Conservation (phyloP, 1,140 invertebrate genomes). For the Penaeus indicus region DNA sequence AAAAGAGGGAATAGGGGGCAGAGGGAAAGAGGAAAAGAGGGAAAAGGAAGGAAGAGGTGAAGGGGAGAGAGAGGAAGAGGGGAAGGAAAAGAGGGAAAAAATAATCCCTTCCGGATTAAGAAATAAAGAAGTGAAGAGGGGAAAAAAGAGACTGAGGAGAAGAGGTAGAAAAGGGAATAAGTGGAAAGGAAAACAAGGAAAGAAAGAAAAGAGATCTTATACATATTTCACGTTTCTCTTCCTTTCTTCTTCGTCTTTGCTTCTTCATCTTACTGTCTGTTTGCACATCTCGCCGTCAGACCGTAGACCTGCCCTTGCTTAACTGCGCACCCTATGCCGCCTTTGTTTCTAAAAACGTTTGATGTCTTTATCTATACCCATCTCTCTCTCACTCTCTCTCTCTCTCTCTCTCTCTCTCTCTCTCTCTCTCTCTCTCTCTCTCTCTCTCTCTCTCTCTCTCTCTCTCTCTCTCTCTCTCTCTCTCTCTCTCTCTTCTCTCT, state of each 20-base stretch:
- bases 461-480: constrained; percentile 39
- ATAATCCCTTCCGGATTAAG: too few species aligned
- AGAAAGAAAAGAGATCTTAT: background rate
- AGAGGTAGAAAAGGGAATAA: background rate
- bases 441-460: constrained; percentile 21
- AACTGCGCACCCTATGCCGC: background rate
- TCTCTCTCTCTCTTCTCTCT: constrained; percentile 29
- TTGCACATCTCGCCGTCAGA: too few species aligned
- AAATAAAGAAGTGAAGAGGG: too few species aligned
- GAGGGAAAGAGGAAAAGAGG: background rate
- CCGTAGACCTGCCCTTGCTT: background rate
- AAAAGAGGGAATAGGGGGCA: too few species aligned
- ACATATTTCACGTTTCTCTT: too few species aligned
- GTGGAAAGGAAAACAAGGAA: too few species aligned
- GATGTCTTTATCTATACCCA: background rate
- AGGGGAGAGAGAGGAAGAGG: too few species aligned
- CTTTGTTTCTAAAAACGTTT: background rate
- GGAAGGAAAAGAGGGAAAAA: too few species aligned
- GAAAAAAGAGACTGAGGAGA: background rate
- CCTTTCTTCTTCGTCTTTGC: too few species aligned
- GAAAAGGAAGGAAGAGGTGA: too few species aligned
- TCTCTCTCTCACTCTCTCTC: background rate
- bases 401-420: constrained; percentile 5
- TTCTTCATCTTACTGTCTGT: too few species aligned
- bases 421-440: background rate